phyloP scores from a whole-genome alignment of 2,797 vertebrate genomes.

The Anguilla megastoma region DNA sequence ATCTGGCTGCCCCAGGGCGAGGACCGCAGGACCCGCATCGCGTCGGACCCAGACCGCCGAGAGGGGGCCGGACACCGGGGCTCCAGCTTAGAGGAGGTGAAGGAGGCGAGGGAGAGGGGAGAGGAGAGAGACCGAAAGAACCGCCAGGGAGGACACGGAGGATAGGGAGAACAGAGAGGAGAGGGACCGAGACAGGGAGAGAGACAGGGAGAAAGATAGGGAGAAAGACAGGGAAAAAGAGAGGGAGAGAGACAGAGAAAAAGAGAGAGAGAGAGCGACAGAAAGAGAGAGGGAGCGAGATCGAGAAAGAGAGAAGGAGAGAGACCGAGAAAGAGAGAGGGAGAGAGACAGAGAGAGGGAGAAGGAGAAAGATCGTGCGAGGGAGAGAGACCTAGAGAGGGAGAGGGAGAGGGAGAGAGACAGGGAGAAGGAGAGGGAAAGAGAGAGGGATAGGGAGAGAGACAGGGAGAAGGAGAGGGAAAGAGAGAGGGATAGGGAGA shows the following conservation, averaged over 20 bases:
- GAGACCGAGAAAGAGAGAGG: conserved; percentile 27
- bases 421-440: conserved; percentile 21
- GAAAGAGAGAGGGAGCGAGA: not conserved
- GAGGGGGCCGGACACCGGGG: conserved; percentile 52
- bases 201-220: conserved; percentile 59
- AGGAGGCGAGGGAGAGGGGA: conserved; percentile 54
- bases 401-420: conserved; percentile 38
- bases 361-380: conserved; percentile 37
- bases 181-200: conserved; percentile 46
- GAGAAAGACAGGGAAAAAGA: conserved; percentile 17
- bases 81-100: conserved; percentile 58
- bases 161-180: conserved; percentile 44
- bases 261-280: conserved; percentile 32
- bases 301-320: not conserved
- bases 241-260: conserved; percentile 55
- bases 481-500: conserved; percentile 21
- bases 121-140: conserved; percentile 56
- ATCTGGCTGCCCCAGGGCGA: conserved; percentile 56
- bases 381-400: conserved; percentile 11
- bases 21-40: conserved; percentile 58
- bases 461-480: not conserved
- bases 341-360: conserved; percentile 34
- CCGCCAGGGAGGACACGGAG: conserved; percentile 50
- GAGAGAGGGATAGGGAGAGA: conserved; percentile 46
- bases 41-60: conserved; percentile 63